Percentiles rank a stretch among this genome's conserved stretches.
phyloP scores from a whole-genome alignment of 2,888 invertebrate genomes.

The Lepidochitona cinerea region DNA sequence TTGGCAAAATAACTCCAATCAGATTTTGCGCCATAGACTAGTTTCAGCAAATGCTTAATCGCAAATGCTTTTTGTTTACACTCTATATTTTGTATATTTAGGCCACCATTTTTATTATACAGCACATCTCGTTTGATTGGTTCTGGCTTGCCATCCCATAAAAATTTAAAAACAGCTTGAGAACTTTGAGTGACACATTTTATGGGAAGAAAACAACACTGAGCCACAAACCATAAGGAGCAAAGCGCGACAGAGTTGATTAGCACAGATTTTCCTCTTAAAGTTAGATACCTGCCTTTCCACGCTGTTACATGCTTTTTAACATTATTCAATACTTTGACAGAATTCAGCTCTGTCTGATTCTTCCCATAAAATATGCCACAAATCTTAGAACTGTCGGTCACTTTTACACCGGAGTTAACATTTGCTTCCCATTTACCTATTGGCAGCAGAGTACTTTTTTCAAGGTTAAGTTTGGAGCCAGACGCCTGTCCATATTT shows the following conservation, averaged over 20 bases:
- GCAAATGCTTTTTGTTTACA: neutral
- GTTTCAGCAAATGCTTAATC: neutral
- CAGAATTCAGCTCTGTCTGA: neutral
- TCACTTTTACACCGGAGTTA: neutral
- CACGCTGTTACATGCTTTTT: neutral
- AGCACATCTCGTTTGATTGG: neutral
- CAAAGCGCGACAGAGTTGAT: neutral
- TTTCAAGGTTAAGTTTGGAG: conserved; percentile 26
- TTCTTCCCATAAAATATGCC: neutral
- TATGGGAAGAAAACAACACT: neutral
- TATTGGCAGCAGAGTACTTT: conserved; percentile 19
- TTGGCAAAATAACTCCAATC: conserved; percentile 5
- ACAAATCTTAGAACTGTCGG: neutral
- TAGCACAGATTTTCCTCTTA: neutral
- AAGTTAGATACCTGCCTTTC: neutral
- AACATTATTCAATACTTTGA: neutral
- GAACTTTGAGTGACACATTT: neutral
- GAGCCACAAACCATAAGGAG: neutral
- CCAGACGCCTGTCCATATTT: conserved; percentile 20
- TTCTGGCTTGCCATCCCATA: neutral
- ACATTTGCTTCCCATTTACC: neutral
- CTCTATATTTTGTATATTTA: neutral
- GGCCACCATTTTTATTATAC: neutral
- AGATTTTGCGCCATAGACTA: neutral
- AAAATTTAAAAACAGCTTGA: neutral